Percentiles rank a stretch among this genome's conserved stretches.
Conservation (phyloP, 2,888 invertebrate genomes). For the Heliconius erato region DNA sequence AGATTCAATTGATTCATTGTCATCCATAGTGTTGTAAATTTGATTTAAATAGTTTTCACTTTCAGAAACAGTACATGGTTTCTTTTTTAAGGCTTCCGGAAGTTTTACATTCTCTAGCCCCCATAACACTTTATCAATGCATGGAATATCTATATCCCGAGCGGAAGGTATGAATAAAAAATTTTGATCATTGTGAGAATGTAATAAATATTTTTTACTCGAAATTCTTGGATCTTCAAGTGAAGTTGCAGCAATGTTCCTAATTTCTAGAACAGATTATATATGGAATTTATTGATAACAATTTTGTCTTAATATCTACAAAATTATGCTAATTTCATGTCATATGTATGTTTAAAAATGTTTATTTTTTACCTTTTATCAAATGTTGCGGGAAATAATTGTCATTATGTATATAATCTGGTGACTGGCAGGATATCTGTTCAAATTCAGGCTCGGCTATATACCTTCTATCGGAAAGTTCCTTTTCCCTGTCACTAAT, state of each 20-base stretch:
- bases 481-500: constrained; percentile 47
- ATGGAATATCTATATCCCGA: constrained; percentile 63
- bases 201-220: constrained; percentile 67
- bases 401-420: constrained; percentile 61
- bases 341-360: constrained; percentile 5
- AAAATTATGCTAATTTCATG: not conserved
- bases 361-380: constrained; percentile 63
- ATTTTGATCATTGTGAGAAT: constrained; percentile 59
- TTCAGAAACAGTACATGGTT: constrained; percentile 45
- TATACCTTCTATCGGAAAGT: constrained; percentile 32
- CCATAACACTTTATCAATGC: constrained; percentile 63
- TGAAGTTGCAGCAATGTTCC: constrained; percentile 58
- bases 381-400: constrained; percentile 52
- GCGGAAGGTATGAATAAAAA: constrained; percentile 60
- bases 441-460: constrained; percentile 40
- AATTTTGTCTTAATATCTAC: constrained; percentile 5
- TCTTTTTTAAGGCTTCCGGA: constrained; percentile 61
- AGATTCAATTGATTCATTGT: constrained; percentile 61
- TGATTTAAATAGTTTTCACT: constrained; percentile 54
- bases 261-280: constrained; percentile 69
- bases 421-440: constrained; percentile 73
- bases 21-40: constrained; percentile 61
- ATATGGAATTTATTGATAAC: constrained; percentile 5
- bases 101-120: constrained; percentile 56
- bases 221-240: constrained; percentile 72